A percentile compares a stretch with the other conserved stretches of the same genome.
Evolutionary conservation across 2,888 invertebrate genomes (phyloP).

Genomic region (Patella depressa): DNA sequence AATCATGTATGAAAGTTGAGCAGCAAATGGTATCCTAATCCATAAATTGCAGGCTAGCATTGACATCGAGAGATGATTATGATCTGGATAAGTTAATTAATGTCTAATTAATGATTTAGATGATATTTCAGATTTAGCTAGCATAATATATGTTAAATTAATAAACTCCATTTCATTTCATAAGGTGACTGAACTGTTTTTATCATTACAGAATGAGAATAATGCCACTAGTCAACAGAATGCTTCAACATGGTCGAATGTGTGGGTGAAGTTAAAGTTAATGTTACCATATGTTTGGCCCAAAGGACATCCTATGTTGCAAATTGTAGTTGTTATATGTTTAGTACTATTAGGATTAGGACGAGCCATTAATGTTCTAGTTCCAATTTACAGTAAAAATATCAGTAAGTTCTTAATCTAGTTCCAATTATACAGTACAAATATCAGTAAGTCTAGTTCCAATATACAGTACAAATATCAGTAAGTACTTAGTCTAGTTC

Average conservation of each 20-base stretch:
- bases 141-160: not conserved
- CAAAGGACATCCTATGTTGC: constrained; percentile 82
- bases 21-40: too few species aligned
- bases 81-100: too few species aligned
- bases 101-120: too few species aligned
- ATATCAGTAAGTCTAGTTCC: too few species aligned
- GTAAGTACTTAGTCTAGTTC: too few species aligned
- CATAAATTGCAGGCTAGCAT: too few species aligned
- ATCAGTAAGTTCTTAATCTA: constrained; percentile 80
- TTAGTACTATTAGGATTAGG: constrained; percentile 83
- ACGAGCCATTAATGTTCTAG: constrained; percentile 88
- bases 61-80: too few species aligned
- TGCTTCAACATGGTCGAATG: constrained; percentile 72
- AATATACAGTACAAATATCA: too few species aligned
- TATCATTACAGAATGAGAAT: too few species aligned
- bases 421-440: too few species aligned
- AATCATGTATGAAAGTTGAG: too few species aligned
- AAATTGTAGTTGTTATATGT: constrained; percentile 85
- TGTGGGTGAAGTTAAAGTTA: constrained; percentile 83
- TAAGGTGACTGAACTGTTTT: not conserved
- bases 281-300: constrained; percentile 96
- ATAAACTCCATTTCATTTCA: not conserved
- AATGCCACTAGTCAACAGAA: constrained; percentile 14
- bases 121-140: too few species aligned
- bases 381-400: constrained; percentile 92